These are phyloP conservation scores for Lampris incognitus DNA, from an alignment of 2,113 vertebrate species.

Conservation along the genomic window DNA sequence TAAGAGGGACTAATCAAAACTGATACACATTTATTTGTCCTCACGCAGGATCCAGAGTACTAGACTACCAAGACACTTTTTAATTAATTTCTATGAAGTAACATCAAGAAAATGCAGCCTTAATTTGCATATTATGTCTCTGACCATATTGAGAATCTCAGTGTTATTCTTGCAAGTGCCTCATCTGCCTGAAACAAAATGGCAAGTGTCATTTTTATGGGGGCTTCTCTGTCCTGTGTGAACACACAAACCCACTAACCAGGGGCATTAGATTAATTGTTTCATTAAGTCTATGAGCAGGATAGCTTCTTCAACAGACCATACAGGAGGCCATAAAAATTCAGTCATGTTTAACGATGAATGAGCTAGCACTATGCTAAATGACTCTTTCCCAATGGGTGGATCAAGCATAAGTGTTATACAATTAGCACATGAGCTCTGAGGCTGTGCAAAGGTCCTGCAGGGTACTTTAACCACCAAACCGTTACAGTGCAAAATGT, in stretches of 20 bases:
- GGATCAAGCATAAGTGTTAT: constrained; percentile 54
- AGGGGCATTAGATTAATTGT: constrained; percentile 58
- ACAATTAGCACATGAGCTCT: constrained; percentile 40
- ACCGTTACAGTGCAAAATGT: constrained; percentile 28
- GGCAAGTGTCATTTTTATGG: constrained; percentile 43
- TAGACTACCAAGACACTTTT: not conserved
- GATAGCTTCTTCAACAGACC: constrained; percentile 52
- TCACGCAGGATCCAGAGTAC: no score
- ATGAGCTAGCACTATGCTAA: constrained; percentile 61
- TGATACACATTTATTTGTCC: no score
- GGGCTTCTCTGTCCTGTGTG: constrained; percentile 23
- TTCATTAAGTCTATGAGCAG: constrained; percentile 63
- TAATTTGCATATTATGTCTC: constrained; percentile 14
- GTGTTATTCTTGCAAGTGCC: not conserved
- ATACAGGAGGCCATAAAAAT: constrained; percentile 56
- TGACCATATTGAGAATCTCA: constrained; percentile 26
- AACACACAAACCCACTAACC: constrained; percentile 36
- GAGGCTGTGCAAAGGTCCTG: constrained; percentile 40
- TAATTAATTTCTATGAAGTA: not conserved
- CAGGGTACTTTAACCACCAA: constrained; percentile 15
- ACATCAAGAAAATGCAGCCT: not conserved
- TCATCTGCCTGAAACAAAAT: constrained; percentile 23
- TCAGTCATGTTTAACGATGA: constrained; percentile 63
- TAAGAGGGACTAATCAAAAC: no score
- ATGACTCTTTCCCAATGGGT: constrained; percentile 50